Percentiles rank a stretch among this genome's conserved stretches.
These are phyloP conservation scores for Priocnemis perturbator DNA, from an alignment of 2,888 invertebrate species.

Conservation along the genomic window DNA sequence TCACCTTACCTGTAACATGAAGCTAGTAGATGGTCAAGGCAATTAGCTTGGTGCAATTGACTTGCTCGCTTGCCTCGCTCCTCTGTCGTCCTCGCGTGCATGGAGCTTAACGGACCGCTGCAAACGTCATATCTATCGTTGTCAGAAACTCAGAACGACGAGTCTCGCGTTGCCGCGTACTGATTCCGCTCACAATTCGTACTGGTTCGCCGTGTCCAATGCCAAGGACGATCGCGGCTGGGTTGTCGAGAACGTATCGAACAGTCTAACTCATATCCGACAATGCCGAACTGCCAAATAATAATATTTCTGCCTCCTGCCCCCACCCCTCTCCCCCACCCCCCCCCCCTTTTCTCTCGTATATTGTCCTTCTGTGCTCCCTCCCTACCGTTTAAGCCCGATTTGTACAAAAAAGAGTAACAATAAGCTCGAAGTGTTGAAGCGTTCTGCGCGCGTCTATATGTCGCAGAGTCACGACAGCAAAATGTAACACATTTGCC, in stretches of 20 bases:
- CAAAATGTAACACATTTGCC: not conserved
- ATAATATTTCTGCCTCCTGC: constrained; percentile 34
- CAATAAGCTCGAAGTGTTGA: constrained; percentile 28
- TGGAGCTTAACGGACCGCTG: too few relatives aligned
- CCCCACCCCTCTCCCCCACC: too few relatives aligned
- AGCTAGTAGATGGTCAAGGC: too few relatives aligned
- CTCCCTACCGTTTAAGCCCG: constrained; percentile 43
- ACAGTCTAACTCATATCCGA: constrained; percentile 59
- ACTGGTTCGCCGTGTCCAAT: too few relatives aligned
- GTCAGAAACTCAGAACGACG: too few relatives aligned
- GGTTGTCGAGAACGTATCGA: constrained; percentile 37
- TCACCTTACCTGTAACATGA: too few relatives aligned
- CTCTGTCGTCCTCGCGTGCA: too few relatives aligned
- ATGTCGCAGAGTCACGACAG: not conserved
- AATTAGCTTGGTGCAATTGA: too few relatives aligned
- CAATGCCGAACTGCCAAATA: constrained; percentile 60
- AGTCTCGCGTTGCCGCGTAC: too few relatives aligned
- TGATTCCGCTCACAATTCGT: too few relatives aligned
- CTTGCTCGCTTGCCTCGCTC: too few relatives aligned
- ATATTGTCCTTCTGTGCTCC: constrained; percentile 41
- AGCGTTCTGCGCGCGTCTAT: not conserved
- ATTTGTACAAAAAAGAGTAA: constrained; percentile 52
- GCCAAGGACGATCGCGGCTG: constrained; percentile 24
- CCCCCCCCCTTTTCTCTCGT: not conserved
- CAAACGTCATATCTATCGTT: too few relatives aligned